Evolutionary conservation across 2,888 invertebrate genomes (phyloP).

Genomic region (Lithophane leautieri): DNA sequence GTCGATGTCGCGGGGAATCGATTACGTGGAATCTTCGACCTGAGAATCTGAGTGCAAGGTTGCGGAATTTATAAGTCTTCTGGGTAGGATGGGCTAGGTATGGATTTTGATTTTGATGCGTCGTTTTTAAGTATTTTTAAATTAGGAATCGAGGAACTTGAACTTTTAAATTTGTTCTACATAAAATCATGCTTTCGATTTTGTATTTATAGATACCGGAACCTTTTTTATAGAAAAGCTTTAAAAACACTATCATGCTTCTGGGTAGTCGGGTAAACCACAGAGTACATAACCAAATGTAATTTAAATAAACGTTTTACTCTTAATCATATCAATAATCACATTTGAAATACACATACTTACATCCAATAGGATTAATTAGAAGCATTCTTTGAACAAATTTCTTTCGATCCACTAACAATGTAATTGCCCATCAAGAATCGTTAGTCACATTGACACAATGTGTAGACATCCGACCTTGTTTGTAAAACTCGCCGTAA

Average conservation of each 20-base stretch:
- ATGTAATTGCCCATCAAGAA: slow-evolving; percentile 30
- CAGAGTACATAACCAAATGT: neutral
- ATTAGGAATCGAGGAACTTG: neutral
- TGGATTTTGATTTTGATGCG: neutral
- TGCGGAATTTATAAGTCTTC: slow-evolving; percentile 36
- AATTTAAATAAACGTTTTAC: slow-evolving; percentile 5
- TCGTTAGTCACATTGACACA: slow-evolving; percentile 38
- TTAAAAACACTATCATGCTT: neutral
- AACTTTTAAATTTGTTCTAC: neutral
- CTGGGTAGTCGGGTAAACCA: neutral
- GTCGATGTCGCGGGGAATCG: slow-evolving; percentile 62
- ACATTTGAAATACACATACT: neutral
- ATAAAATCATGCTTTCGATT: neutral
- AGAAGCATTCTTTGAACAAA: slow-evolving; percentile 24
- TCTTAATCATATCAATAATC: slow-evolving; percentile 15
- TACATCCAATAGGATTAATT: slow-evolving; percentile 19
- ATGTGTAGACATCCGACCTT: slow-evolving; percentile 51
- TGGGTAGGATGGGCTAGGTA: neutral
- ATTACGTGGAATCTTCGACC: slow-evolving; percentile 60
- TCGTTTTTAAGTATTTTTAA: neutral
- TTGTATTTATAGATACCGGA: neutral
- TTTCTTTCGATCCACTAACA: slow-evolving; percentile 26
- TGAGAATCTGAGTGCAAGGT: slow-evolving; percentile 56
- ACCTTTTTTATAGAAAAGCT: too few relatives aligned
- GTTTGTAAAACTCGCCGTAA: slow-evolving; percentile 42